Evolutionary conservation across 2,888 invertebrate species (phyloP), one percentile per base, ranked within the genome.

Genomic region (Petrolisthes manimaculis): DNA sequence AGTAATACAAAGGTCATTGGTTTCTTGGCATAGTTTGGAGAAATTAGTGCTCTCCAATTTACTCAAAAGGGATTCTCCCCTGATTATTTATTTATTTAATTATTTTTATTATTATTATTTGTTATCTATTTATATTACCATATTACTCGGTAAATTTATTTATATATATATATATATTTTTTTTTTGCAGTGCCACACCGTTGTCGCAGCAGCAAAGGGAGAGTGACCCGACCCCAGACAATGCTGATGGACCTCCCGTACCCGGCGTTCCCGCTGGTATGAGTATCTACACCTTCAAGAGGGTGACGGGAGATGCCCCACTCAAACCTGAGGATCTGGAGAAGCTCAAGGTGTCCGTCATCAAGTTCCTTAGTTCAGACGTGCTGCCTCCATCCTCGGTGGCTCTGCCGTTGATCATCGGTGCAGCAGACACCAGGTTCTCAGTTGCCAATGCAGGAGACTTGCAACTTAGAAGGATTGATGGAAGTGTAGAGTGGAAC

Each of bases 381-480:
- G 94, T 97, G 74, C 96, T 97, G 92, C 94, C 95, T 54, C 95
- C 96, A 92, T 94, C 95, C 53, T 96, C 97, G 89, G 95, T 96
- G 55, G 94, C 97, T 51, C 93, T 96, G 90, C 96, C 96, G 86
- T 94, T 97, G 89, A 95, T 98, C 9, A 95, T 98, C 6, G 97
- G 97, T 2, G 96, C 97, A 0, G 96, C 98, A 0, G 98, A 98
- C 92, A 97, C 97, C 0, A 94, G 98, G 91, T 97, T 96, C 93
- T 96, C 96, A 93, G 97, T 98, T 78, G 97, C 97, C 84, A 97
- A 97, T 92, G 95, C 96, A 87, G 97, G 97, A 1, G 97, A 97
- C 92, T 95, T 95, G 91, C 97, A 97, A 92, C 93, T 98, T 9
- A 97, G 96, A 92, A 96, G 96, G 93, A 92, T 93, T n/a, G 89